phyloP scores from a whole-genome alignment of 2,888 invertebrate species.

The Cephus pulcher region DNA sequence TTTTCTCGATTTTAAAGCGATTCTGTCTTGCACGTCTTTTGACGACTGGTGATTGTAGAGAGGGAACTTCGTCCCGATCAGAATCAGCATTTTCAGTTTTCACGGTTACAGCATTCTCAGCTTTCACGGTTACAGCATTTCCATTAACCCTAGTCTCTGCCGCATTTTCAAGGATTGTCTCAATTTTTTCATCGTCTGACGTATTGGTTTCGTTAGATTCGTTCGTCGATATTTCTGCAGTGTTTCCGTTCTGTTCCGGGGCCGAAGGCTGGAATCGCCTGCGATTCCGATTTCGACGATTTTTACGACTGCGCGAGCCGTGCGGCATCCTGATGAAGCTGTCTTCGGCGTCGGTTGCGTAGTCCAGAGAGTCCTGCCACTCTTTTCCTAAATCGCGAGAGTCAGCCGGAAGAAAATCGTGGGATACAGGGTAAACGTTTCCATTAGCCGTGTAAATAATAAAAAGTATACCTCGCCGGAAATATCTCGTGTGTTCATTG shows the following conservation, averaged over 20 bases:
- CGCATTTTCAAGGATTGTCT: not conserved
- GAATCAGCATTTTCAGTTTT: not conserved
- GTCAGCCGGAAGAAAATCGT: not conserved
- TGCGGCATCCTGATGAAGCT: constrained; percentile 47
- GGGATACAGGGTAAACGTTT: not conserved
- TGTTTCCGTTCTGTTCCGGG: constrained; percentile 12
- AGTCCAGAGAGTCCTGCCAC: constrained; percentile 27
- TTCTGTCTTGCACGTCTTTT: constrained; percentile 18
- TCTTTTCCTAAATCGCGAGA: not conserved
- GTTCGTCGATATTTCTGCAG: constrained; percentile 9
- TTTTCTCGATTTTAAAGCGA: constrained; percentile 44
- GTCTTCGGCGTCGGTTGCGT: constrained; percentile 40
- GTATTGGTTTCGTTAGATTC: constrained; percentile 16
- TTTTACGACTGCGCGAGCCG: constrained; percentile 49
- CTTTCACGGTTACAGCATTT: not conserved
- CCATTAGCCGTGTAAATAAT: not conserved
- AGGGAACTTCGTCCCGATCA: not conserved
- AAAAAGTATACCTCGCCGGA: not conserved
- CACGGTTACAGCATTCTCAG: not conserved
- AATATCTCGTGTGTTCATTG: not conserved
- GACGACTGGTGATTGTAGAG: not conserved
- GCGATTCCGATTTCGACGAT: constrained; percentile 46
- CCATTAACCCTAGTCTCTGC: not conserved
- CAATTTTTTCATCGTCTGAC: constrained; percentile 32
- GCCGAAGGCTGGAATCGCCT: constrained; percentile 31